A percentile compares a stretch with the other conserved stretches of the same genome.
Evolutionary conservation across 1,140 invertebrate species (phyloP).

Genomic region (Antheraea mylitta): DNA sequence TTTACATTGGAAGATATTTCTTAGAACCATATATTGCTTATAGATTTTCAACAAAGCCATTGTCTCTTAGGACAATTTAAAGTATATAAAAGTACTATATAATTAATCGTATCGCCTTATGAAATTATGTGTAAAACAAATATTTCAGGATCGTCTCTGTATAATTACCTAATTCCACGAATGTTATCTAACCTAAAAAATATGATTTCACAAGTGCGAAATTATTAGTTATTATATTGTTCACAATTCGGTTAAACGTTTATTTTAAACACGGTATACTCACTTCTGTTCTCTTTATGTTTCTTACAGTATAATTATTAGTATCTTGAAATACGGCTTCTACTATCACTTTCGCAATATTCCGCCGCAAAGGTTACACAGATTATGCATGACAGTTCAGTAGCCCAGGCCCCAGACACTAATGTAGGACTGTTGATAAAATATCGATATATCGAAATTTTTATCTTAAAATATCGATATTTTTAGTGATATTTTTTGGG

Average conservation of each 20-base stretch:
- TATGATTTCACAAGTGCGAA: conserved; percentile 2
- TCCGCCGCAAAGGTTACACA: not conserved
- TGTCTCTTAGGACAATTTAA: too few relatives aligned
- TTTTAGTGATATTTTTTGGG: too few relatives aligned
- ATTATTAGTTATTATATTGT: not conserved
- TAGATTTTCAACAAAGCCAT: too few relatives aligned
- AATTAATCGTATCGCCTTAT: not conserved
- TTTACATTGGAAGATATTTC: too few relatives aligned
- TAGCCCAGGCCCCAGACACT: too few relatives aligned
- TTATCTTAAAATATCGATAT: too few relatives aligned
- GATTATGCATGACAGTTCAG: not conserved
- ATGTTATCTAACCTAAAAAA: conserved; percentile 42
- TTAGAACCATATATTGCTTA: too few relatives aligned
- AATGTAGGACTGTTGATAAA: too few relatives aligned
- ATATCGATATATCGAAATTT: too few relatives aligned
- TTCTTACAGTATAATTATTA: not conserved
- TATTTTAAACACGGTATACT: not conserved
- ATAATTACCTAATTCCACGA: conserved; percentile 34
- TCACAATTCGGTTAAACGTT: not conserved
- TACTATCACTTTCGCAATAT: not conserved
- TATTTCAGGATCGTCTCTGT: not conserved
- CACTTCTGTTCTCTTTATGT: not conserved
- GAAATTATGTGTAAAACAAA: conserved; percentile 8
- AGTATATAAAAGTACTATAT: too few relatives aligned
- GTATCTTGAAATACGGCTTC: not conserved